phyloP scores from a whole-genome alignment of 1,140 invertebrate species.

The Micrasema longulum region DNA sequence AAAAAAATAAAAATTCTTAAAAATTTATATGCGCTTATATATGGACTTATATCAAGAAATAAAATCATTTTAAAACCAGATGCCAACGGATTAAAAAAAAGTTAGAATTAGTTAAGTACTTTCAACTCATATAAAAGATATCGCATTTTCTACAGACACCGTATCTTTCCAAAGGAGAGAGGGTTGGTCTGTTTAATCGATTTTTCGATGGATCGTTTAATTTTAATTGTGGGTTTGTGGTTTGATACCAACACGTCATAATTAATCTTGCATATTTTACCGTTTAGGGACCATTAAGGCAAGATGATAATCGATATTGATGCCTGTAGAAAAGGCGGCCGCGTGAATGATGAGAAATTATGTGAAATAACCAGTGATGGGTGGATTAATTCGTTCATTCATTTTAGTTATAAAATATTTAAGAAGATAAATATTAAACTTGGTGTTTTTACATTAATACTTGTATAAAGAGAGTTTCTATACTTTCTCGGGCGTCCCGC shows the following conservation, averaged over 20 bases:
- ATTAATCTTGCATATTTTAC: conserved; percentile 44
- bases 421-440: no score
- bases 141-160: neutral
- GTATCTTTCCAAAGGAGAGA: neutral
- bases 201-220: conserved; percentile 45
- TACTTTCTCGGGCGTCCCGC: no score
- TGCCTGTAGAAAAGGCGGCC: neutral
- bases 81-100: neutral
- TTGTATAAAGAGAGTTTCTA: no score
- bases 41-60: no score
- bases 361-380: no score
- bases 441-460: no score
- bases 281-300: conserved; percentile 39
- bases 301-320: conserved; percentile 26
- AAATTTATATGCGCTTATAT: no score
- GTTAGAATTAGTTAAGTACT: neutral
- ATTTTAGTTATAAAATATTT: no score
- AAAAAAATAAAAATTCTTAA: no score
- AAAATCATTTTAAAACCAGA: neutral
- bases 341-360: conserved; percentile 4
- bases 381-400: no score
- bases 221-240: conserved; percentile 42
- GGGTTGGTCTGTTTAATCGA: conserved; percentile 39
- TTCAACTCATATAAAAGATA: neutral
- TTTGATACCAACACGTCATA: conserved; percentile 30